Evolutionary conservation across 2,888 invertebrate genomes (phyloP), one percentile per base, ranked within the genome.

Genomic region (Volucella bombylans): DNA sequence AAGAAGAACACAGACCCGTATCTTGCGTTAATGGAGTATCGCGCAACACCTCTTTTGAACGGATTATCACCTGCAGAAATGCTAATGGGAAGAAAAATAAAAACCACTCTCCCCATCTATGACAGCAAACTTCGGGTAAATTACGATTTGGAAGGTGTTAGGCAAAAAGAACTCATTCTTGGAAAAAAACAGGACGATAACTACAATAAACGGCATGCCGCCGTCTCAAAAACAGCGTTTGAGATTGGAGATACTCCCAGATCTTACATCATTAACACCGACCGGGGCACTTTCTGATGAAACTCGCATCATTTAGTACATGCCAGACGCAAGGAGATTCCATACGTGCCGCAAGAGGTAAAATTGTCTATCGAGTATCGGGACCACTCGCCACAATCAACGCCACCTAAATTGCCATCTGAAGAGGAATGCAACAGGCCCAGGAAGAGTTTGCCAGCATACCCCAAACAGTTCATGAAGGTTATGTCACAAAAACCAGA

Each of bases 1-100:
- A 65, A 65, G 39, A 71, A 77, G 18, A 77, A 77, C 50, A 39
- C 31, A n/a, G n/a, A n/a, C n/a, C n/a, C n/a, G n/a, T n/a, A n/a
- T n/a, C n/a, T n/a, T n/a, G n/a, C n/a, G n/a, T 43, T 57, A 41
- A 14, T 71, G 64, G 71, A 71, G n/a, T 71, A 78, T 57, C 38
- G 78, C n/a, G 11, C 69, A 38, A 62, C 78, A n/a, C 69, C 69
- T 12, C 11, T 64, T 10, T 23, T 64, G n/a, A 71, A 78, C 15
- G 78, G 69, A 38, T 39, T 71, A n/a, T 71, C 41, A 14, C 64
- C 78, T 0, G 54, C 62, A 8, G 78, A 78, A 14, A n/a, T 64
- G 2, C 57, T 78, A 3, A 78, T 78, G 64, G 71, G 62, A 31
- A 57, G 69, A 2, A 64, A 71, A 43, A 69, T 64, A 9, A 39